Conservation (phyloP, 2,113 vertebrate species). For the Talpa occidentalis region DNA sequence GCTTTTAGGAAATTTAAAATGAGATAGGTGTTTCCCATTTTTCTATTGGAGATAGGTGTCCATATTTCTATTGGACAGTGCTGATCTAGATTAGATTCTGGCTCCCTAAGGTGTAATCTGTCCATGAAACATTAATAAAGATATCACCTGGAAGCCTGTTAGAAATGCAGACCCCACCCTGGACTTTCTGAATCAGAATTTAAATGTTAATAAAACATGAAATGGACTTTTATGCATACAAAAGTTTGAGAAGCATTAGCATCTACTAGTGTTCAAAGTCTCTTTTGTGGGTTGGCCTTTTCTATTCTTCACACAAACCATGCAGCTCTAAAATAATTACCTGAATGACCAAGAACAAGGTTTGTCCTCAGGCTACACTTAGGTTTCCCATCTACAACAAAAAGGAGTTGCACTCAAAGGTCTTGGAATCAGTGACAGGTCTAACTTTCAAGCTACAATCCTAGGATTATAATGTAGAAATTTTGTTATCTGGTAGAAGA, state of each 20-base stretch:
- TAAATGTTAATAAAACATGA: neutral
- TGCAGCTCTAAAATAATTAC: neutral
- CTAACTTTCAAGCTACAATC: neutral
- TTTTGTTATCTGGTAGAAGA: constrained; percentile 23
- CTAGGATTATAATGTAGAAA: neutral
- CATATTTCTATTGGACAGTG: neutral
- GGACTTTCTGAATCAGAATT: neutral
- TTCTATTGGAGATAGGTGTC: neutral
- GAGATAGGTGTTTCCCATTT: neutral
- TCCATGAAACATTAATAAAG: neutral
- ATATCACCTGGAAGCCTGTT: neutral
- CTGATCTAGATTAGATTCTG: neutral
- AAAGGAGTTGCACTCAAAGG: neutral
- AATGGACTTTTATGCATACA: neutral
- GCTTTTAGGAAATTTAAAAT: neutral
- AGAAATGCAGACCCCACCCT: neutral
- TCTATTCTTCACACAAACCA: neutral
- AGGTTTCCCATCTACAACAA: neutral
- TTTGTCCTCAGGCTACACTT: neutral
- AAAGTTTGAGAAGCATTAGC: neutral
- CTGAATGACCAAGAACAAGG: neutral
- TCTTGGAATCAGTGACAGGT: neutral
- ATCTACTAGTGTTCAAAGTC: neutral
- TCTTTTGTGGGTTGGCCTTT: neutral
- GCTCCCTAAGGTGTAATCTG: neutral